These are phyloP conservation scores for Hippoglossus hippoglossus DNA, from an alignment of 2,797 vertebrate genomes.

Conservation along the genomic window DNA sequence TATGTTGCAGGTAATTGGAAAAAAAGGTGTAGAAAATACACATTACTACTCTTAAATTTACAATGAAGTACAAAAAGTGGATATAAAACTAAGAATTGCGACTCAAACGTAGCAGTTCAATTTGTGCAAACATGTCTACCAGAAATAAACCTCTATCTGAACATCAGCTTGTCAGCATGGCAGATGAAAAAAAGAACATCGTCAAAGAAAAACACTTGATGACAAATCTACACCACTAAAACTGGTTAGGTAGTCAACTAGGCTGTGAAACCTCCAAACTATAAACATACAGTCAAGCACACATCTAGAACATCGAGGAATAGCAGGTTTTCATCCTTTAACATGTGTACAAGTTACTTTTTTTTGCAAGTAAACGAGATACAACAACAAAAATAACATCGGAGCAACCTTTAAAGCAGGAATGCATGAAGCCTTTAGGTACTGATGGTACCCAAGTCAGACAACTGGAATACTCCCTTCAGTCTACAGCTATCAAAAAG, in stretches of 20 bases:
- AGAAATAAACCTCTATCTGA: constrained; percentile 69
- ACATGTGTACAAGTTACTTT: constrained; percentile 38
- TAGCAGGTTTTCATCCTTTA: constrained; percentile 39
- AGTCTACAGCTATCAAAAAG: constrained; percentile 37
- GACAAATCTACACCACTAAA: constrained; percentile 72
- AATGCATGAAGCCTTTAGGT: constrained; percentile 51
- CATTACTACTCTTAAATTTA: constrained; percentile 67
- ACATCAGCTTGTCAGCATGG: constrained; percentile 69
- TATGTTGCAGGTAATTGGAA: constrained; percentile 75
- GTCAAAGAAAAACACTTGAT: constrained; percentile 50
- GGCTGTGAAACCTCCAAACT: constrained; percentile 57
- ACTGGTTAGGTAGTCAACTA: constrained; percentile 79
- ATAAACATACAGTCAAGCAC: constrained; percentile 54
- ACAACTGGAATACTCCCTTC: constrained; percentile 44
- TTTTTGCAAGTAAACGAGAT: constrained; percentile 53
- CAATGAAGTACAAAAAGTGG: constrained; percentile 71
- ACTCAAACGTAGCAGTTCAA: constrained; percentile 74
- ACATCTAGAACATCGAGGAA: constrained; percentile 46
- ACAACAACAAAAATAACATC: constrained; percentile 24
- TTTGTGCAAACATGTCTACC: constrained; percentile 79
- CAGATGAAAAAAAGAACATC: constrained; percentile 45
- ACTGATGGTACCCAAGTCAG: constrained; percentile 44
- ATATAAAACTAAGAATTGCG: constrained; percentile 75
- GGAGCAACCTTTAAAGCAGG: constrained; percentile 61
- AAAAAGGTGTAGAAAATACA: constrained; percentile 67